A percentile compares a stretch with the other conserved stretches of the same genome.
Conservation (phyloP, 2,113 vertebrate species). For the Lucifuga dentata region DNA sequence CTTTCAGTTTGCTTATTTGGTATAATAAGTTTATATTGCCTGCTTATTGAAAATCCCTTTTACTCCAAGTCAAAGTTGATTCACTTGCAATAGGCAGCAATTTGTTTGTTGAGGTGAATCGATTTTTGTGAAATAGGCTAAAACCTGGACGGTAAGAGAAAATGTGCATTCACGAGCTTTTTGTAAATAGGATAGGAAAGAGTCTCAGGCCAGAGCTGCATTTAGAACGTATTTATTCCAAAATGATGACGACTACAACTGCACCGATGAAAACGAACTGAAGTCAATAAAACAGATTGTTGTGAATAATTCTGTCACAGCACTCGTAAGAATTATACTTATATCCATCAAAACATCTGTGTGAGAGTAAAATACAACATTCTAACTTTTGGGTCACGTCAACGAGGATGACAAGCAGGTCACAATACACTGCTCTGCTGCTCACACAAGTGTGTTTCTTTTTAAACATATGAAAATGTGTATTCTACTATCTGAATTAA, state of each 20-base stretch:
- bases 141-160: neutral
- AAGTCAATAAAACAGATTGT: constrained; percentile 35
- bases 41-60: neutral
- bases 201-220: constrained; percentile 14
- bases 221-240: constrained; percentile 17
- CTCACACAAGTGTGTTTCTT: no score
- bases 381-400: no score
- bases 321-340: neutral
- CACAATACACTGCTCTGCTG: no score
- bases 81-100: constrained; percentile 17
- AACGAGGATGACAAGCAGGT: no score
- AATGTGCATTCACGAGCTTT: constrained; percentile 40
- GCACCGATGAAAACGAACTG: constrained; percentile 15
- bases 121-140: constrained; percentile 35
- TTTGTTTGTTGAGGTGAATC: constrained; percentile 2
- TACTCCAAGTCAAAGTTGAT: neutral
- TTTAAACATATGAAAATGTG: no score
- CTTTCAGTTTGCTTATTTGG: neutral
- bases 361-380: neutral
- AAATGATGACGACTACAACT: constrained; percentile 12
- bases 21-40: no score
- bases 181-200: constrained; percentile 55
- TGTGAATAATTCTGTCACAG: neutral
- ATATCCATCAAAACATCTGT: neutral
- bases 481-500: no score